These are phyloP conservation scores for Bergia sp. DNA, from an alignment of 92 coral and sea anemone species.

Conservation along the genomic window DNA sequence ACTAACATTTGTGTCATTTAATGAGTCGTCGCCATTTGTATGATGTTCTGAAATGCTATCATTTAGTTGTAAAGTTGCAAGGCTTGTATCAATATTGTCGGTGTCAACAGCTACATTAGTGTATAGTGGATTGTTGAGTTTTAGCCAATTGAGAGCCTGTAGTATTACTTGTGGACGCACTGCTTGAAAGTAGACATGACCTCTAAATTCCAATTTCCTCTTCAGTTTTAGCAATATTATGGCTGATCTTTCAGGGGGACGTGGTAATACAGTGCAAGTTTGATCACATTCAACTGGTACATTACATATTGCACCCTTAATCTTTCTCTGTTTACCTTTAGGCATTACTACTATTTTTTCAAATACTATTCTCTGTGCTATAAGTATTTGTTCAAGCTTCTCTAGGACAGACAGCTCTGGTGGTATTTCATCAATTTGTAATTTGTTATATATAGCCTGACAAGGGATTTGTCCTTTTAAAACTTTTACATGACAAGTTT, in stretches of 20 bases:
- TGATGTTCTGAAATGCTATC: background rate
- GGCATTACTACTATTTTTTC: slow-evolving; percentile 49
- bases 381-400: too few species aligned
- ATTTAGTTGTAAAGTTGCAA: slow-evolving; percentile 23
- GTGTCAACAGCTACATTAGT: slow-evolving; percentile 46
- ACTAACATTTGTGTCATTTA: background rate
- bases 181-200: slow-evolving; percentile 74
- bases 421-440: slow-evolving; percentile 58
- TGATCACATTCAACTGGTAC: too few species aligned
- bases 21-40: background rate
- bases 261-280: background rate
- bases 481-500: slow-evolving; percentile 48
- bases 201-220: slow-evolving; percentile 67
- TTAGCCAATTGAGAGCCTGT: slow-evolving; percentile 58
- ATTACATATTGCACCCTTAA: too few species aligned
- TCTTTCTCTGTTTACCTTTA: slow-evolving; percentile 9
- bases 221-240: slow-evolving; percentile 57
- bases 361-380: slow-evolving; percentile 55
- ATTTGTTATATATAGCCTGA: slow-evolving; percentile 51
- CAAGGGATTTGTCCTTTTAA: slow-evolving; percentile 47
- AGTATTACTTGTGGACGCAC: slow-evolving; percentile 60
- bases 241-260: slow-evolving; percentile 63
- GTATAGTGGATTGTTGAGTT: slow-evolving; percentile 53
- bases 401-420: slow-evolving; percentile 47
- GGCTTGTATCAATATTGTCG: slow-evolving; percentile 30